phyloP scores from a whole-genome alignment of 2,113 vertebrate genomes.

The Hippopotamus amphibius region DNA sequence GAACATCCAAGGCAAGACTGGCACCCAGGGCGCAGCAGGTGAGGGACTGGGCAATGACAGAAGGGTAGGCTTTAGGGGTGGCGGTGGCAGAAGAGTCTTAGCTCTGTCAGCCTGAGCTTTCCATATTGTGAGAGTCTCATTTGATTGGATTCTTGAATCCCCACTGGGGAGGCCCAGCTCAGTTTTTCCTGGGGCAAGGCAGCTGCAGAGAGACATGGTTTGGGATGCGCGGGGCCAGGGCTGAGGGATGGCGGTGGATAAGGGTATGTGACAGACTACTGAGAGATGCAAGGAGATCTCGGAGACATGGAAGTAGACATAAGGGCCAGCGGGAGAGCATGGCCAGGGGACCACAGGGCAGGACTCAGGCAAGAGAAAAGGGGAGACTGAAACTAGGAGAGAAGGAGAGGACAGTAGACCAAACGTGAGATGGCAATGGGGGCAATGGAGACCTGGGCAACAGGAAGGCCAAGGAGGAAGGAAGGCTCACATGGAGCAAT shows the following conservation, averaged over 20 bases:
- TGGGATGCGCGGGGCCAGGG: neutral
- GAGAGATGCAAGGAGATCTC: neutral
- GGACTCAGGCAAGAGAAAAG: neutral
- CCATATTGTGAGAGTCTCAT: neutral
- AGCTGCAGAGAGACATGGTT: neutral
- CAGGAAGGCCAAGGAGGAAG: slow-evolving; percentile 71
- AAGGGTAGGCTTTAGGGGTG: neutral
- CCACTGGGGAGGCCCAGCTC: neutral
- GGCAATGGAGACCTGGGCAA: slow-evolving; percentile 5
- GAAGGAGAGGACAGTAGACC: neutral
- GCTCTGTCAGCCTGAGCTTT: neutral
- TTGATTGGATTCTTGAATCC: neutral
- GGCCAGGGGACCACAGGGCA: neutral
- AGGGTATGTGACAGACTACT: neutral
- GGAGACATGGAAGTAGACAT: neutral
- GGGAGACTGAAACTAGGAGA: neutral
- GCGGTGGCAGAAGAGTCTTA: neutral
- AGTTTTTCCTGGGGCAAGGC: neutral
- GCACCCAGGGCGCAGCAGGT: slow-evolving; percentile 59
- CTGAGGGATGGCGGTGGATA: neutral
- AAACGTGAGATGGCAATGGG: neutral
- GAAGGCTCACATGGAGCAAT: slow-evolving; percentile 52
- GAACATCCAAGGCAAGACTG: slow-evolving; percentile 66
- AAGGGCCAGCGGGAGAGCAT: neutral
- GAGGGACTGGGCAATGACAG: slow-evolving; percentile 6